Evolutionary conservation across 2,797 vertebrate species (phyloP).

Genomic region (Mico argentatus): DNA sequence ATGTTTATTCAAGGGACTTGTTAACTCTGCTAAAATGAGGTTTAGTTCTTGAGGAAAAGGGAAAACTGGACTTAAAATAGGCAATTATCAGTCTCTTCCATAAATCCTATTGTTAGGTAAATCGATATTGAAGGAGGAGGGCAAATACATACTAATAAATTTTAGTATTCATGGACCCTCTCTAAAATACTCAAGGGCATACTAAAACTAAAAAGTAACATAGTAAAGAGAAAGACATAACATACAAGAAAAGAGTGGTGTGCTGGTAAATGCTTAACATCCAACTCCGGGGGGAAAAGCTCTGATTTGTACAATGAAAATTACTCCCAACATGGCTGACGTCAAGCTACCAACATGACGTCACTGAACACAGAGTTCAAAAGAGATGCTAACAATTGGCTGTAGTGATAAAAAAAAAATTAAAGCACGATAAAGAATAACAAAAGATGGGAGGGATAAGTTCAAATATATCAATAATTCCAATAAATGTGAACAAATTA

Average conservation of each 20-base stretch:
- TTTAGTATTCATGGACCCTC: constrained; percentile 22
- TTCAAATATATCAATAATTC: neutral
- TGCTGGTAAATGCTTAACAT: constrained; percentile 40
- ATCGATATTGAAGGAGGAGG: constrained; percentile 1
- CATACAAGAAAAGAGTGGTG: neutral
- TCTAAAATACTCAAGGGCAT: constrained; percentile 19
- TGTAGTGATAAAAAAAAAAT: neutral
- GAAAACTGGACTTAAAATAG: neutral
- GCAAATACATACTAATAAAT: neutral
- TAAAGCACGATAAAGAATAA: neutral
- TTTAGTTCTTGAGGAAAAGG: neutral
- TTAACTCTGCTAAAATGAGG: neutral
- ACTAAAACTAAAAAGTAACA: constrained; percentile 15
- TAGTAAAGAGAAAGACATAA: neutral
- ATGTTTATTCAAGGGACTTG: neutral
- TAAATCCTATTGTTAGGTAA: constrained; percentile 23
- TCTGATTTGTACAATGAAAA: neutral
- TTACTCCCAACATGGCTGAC: neutral
- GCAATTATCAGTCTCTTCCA: neutral
- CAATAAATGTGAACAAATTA: neutral
- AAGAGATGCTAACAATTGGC: neutral
- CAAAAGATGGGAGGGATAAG: neutral
- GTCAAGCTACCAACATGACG: neutral
- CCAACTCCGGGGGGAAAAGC: neutral
- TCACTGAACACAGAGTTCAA: neutral